phyloP scores from a whole-genome alignment of 2,797 vertebrate genomes.

The Acanthopagrus latus region DNA sequence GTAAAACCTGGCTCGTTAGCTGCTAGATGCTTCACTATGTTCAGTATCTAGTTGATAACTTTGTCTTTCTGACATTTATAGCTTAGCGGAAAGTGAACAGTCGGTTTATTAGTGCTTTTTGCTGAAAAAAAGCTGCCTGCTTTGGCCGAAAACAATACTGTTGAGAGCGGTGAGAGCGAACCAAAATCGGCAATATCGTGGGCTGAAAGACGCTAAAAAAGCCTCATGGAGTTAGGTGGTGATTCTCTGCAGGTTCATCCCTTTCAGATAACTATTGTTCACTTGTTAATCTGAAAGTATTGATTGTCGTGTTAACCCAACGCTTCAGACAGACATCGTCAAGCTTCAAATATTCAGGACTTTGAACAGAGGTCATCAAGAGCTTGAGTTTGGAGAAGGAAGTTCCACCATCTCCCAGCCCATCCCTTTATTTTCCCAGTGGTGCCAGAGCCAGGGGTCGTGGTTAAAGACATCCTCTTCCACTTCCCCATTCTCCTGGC shows the following conservation, averaged over 20 bases:
- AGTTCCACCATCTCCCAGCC: background rate
- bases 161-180: background rate
- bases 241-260: background rate
- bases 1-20: background rate
- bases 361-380: background rate
- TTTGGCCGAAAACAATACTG: background rate
- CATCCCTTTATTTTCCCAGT: background rate
- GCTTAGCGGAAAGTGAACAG: background rate
- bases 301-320: background rate
- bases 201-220: background rate
- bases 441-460: background rate
- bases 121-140: background rate
- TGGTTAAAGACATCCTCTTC: slow-evolving; percentile 61
- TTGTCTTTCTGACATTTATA: background rate
- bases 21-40: background rate
- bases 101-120: background rate
- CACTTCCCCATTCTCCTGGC: slow-evolving; percentile 56
- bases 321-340: background rate
- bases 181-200: background rate
- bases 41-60: background rate
- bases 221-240: background rate
- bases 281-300: background rate
- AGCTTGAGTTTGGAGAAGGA: background rate
- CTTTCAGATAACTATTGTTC: background rate
- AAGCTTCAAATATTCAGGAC: background rate